Conservation (phyloP, 2,113 vertebrate genomes). For the Grammomys dolichurus region DNA sequence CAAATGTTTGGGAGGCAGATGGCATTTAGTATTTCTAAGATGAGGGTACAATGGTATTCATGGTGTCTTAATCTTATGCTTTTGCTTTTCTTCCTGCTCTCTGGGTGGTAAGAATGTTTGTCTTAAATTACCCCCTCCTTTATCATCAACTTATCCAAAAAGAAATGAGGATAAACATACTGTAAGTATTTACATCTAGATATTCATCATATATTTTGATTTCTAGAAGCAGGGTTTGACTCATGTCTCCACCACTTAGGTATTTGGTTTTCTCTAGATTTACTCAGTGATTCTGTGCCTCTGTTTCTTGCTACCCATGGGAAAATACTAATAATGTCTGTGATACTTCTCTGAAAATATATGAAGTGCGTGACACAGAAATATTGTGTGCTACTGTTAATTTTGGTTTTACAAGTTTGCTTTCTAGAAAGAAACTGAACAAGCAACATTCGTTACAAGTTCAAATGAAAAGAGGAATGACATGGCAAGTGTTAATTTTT, state of each 20-base stretch:
- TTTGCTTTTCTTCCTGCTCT: background rate
- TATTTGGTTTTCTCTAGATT: background rate
- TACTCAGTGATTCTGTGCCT: background rate
- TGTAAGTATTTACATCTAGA: constrained; percentile 7
- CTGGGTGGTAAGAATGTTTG: background rate
- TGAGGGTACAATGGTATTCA: background rate
- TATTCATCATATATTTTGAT: background rate
- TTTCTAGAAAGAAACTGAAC: background rate
- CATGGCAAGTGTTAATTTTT: background rate
- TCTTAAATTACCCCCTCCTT: background rate
- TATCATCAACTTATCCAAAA: background rate
- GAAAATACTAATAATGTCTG: background rate
- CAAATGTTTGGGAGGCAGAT: background rate
- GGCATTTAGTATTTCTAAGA: constrained; percentile 1
- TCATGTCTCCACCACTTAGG: background rate
- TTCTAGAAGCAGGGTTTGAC: background rate
- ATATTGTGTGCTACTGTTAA: background rate
- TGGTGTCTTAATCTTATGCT: background rate
- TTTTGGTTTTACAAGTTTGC: background rate
- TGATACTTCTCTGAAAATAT: background rate
- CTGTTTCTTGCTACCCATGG: background rate
- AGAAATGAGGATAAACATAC: background rate
- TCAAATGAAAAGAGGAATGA: background rate
- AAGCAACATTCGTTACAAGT: background rate
- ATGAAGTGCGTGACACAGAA: background rate